Evolutionary conservation across 1,140 invertebrate genomes (phyloP).

Genomic region (Delia radicum): DNA sequence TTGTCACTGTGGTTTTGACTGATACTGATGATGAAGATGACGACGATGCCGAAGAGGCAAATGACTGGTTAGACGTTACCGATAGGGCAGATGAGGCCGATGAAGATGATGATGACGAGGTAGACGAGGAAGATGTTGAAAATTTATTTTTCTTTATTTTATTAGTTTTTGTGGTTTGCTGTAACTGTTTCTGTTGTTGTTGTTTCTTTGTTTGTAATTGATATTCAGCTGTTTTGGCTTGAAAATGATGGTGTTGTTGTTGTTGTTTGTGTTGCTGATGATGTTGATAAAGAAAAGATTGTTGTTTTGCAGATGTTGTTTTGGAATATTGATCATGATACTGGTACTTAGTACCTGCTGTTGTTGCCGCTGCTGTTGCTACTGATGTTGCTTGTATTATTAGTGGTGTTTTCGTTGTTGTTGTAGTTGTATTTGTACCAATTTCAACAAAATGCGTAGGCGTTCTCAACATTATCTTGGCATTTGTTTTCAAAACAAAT

Average conservation of each 20-base stretch:
- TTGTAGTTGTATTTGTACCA: slow-evolving; percentile 31
- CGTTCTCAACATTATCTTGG: slow-evolving; percentile 56
- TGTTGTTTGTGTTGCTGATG: background rate
- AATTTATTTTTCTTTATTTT: slow-evolving; percentile 11
- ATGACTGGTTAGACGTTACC: too few species aligned
- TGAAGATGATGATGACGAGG: background rate
- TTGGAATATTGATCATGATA: slow-evolving; percentile 12
- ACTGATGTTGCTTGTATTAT: background rate
- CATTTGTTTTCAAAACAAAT: background rate
- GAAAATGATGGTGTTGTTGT: background rate
- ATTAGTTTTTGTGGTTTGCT: background rate
- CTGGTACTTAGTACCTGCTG: slow-evolving; percentile 18
- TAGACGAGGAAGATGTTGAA: slow-evolving; percentile 6
- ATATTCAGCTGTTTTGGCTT: slow-evolving; percentile 9
- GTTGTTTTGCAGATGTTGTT: background rate
- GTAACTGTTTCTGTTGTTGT: slow-evolving; percentile 28
- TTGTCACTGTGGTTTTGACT: slow-evolving; percentile 20
- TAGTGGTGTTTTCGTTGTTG: slow-evolving; percentile 18
- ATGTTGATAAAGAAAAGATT: background rate
- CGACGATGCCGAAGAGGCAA: background rate
- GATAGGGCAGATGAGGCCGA: background rate
- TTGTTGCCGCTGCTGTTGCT: background rate
- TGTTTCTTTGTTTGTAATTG: slow-evolving; percentile 30
- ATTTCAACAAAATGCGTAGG: slow-evolving; percentile 44
- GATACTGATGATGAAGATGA: slow-evolving; percentile 5